A percentile compares a stretch with the other conserved stretches of the same genome.
Evolutionary conservation across 2,113 vertebrate genomes (phyloP).

Genomic region (Burhinus bistriatus): DNA sequence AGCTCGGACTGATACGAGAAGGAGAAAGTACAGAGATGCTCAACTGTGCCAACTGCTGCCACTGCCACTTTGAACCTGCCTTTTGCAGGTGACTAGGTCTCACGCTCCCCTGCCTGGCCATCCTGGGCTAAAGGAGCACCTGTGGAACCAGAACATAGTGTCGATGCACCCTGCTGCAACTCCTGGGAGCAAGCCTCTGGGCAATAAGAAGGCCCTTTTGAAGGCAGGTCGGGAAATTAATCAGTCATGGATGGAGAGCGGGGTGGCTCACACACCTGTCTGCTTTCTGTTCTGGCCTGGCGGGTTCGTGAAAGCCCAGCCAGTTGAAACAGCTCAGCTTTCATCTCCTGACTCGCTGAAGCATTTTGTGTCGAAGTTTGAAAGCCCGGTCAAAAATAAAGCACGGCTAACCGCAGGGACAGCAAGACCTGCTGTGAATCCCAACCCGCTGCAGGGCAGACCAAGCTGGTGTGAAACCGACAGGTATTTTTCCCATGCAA

Average conservation of each 20-base stretch:
- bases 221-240: neutral
- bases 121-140: neutral
- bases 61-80: neutral
- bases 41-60: neutral
- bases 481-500: neutral
- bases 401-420: neutral
- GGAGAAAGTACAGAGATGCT: neutral
- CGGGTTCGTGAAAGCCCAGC: constrained; percentile 5
- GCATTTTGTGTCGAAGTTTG: constrained; percentile 31
- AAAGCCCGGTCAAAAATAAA: constrained; percentile 1
- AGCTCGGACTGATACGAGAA: neutral
- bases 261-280: neutral
- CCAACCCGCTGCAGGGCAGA: neutral
- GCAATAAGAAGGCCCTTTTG: neutral
- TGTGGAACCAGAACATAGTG: neutral
- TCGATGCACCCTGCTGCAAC: neutral
- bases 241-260: neutral
- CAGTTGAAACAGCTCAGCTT: neutral
- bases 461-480: neutral
- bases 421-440: neutral
- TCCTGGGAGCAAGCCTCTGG: neutral
- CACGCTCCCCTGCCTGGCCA: neutral
- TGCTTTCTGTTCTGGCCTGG: constrained; percentile 17
- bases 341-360: constrained; percentile 26
- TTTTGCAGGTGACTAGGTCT: neutral